phyloP scores from a whole-genome alignment of 2,888 invertebrate species.

The Mimas tiliae region DNA sequence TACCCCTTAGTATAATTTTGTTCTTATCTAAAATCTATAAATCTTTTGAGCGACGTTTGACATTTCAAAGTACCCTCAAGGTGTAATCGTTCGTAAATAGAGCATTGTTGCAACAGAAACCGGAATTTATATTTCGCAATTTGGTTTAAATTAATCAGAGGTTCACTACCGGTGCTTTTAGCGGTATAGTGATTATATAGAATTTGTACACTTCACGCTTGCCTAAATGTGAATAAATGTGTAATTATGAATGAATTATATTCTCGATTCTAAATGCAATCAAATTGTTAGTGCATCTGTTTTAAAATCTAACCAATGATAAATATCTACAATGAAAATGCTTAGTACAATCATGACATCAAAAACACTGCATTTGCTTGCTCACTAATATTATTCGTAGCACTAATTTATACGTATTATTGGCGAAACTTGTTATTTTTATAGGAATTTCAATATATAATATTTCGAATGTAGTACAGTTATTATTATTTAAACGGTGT shows the following conservation, averaged over 20 bases:
- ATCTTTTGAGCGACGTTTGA: conserved; percentile 23
- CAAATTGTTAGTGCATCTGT: too few relatives aligned
- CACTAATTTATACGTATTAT: too few relatives aligned
- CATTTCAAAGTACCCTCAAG: conserved; percentile 30
- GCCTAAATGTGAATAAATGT: neutral
- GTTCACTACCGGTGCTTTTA: conserved; percentile 16
- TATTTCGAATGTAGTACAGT: too few relatives aligned
- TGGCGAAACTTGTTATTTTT: too few relatives aligned
- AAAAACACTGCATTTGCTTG: too few relatives aligned
- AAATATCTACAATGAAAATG: too few relatives aligned
- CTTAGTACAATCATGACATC: too few relatives aligned
- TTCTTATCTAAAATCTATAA: conserved; percentile 1
- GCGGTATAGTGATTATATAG: conserved; percentile 9
- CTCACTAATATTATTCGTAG: too few relatives aligned
- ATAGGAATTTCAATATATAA: too few relatives aligned
- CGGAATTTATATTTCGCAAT: conserved; percentile 32
- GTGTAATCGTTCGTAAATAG: conserved; percentile 33
- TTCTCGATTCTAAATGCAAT: neutral
- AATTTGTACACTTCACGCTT: conserved; percentile 14
- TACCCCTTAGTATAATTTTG: neutral
- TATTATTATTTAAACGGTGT: too few relatives aligned
- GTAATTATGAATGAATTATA: neutral
- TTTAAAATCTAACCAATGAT: too few relatives aligned
- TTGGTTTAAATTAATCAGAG: conserved; percentile 9
- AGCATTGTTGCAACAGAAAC: conserved; percentile 30